A percentile compares a stretch with the other conserved stretches of the same genome.
Evolutionary conservation across 1,140 invertebrate genomes (phyloP).

Genomic region (Vanessa tameamea): DNA sequence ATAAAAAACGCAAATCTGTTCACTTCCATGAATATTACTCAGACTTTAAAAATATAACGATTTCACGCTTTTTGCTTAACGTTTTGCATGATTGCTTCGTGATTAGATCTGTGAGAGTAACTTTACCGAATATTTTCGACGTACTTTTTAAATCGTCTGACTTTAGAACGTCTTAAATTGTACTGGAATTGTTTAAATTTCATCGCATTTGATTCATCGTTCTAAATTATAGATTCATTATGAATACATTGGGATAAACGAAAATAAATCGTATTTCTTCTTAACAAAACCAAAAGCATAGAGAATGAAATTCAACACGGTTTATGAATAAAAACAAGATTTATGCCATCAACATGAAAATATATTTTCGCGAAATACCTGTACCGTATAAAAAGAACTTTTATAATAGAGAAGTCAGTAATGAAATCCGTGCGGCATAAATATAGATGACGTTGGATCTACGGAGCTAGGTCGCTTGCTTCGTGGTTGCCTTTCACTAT

Average conservation of each 20-base stretch:
- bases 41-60: constrained; percentile 34
- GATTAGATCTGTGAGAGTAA: constrained; percentile 24
- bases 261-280: too few relatives aligned
- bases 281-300: neutral
- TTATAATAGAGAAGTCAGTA: constrained; percentile 36
- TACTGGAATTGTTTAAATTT: neutral
- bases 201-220: neutral
- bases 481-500: constrained; percentile 67
- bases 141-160: neutral
- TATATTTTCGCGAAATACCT: constrained; percentile 8
- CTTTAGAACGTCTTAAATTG: constrained; percentile 4
- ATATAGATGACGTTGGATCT: constrained; percentile 39
- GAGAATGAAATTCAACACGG: neutral
- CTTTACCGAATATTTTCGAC: constrained; percentile 14
- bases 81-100: constrained; percentile 34
- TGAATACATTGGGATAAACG: too few relatives aligned
- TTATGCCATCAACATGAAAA: constrained; percentile 15
- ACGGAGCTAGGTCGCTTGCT: constrained; percentile 48
- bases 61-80: constrained; percentile 37
- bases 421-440: constrained; percentile 41
- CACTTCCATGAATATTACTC: constrained; percentile 1
- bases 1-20: neutral
- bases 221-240: neutral
- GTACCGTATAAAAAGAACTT: constrained; percentile 30
- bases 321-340: constrained; percentile 13